A percentile compares a stretch with the other conserved stretches of the same genome.
phyloP scores from a whole-genome alignment of 2,113 vertebrate genomes.

The Malurus elegans region DNA sequence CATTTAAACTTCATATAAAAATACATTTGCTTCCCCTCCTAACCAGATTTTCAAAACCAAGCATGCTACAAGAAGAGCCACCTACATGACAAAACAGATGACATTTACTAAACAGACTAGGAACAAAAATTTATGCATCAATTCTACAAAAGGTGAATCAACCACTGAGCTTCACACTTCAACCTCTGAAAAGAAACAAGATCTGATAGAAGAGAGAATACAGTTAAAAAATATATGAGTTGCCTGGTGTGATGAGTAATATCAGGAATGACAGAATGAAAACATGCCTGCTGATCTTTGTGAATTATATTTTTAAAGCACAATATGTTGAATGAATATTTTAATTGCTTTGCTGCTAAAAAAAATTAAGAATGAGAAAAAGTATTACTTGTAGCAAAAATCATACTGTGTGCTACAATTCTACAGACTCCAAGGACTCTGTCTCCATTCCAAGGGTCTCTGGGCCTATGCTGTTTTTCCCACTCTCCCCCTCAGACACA shows the following conservation, averaged over 20 bases:
- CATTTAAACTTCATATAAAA: neutral
- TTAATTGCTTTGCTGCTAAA: neutral
- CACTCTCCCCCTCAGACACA: neutral
- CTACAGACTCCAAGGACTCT: neutral
- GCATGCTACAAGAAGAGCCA: neutral
- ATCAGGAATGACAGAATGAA: neutral
- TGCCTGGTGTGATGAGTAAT: neutral
- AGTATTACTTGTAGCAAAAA: neutral
- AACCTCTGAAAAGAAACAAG: neutral
- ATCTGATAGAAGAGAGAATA: neutral
- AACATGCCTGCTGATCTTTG: neutral
- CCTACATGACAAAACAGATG: neutral
- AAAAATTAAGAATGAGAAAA: neutral
- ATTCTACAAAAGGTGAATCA: constrained; percentile 24
- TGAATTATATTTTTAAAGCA: constrained; percentile 12
- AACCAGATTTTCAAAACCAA: neutral
- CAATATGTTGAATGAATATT: constrained; percentile 25
- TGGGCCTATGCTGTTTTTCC: neutral
- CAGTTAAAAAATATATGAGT: neutral
- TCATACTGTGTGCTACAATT: neutral
- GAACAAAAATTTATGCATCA: neutral
- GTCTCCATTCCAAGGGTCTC: neutral
- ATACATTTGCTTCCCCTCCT: neutral
- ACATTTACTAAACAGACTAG: neutral
- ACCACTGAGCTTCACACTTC: neutral